Percentiles rank a stretch among this genome's conserved stretches.
Evolutionary conservation across 2,797 vertebrate species (phyloP).

Genomic region (Thripadectes ignobilis): DNA sequence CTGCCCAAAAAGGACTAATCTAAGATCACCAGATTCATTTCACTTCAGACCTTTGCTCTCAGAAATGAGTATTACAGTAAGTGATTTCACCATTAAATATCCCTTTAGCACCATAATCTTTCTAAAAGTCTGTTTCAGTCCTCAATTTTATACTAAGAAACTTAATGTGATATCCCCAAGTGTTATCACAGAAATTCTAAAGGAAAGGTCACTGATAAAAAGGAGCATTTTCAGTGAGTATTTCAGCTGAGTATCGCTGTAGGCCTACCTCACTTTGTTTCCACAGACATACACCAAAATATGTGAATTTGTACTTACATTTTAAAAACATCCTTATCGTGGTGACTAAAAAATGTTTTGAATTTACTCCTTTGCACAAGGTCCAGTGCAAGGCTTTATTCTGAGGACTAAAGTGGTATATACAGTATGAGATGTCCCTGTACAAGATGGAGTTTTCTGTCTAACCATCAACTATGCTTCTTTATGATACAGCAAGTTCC

Average conservation of each 20-base stretch:
- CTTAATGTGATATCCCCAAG: slow-evolving; percentile 30
- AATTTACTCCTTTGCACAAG: background rate
- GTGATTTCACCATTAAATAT: slow-evolving; percentile 64
- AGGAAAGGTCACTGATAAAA: slow-evolving; percentile 41
- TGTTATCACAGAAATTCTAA: slow-evolving; percentile 58
- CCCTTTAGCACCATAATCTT: slow-evolving; percentile 55
- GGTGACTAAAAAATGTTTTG: slow-evolving; percentile 19
- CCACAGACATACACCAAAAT: slow-evolving; percentile 40
- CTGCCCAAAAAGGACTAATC: slow-evolving; percentile 41
- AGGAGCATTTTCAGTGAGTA: slow-evolving; percentile 9
- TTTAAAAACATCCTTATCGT: slow-evolving; percentile 31
- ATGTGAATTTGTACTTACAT: slow-evolving; percentile 8
- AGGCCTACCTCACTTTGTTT: slow-evolving; percentile 34
- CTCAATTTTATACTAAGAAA: slow-evolving; percentile 44
- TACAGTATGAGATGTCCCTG: background rate
- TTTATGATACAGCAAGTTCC: background rate
- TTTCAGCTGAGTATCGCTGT: slow-evolving; percentile 29
- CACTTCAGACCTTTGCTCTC: slow-evolving; percentile 64
- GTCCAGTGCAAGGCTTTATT: background rate
- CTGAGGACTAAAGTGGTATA: background rate
- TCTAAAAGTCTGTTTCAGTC: slow-evolving; percentile 42
- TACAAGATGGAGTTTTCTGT: background rate
- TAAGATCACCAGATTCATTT: slow-evolving; percentile 63
- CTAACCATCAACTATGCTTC: background rate
- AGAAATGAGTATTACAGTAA: slow-evolving; percentile 55